phyloP scores from a whole-genome alignment of 2,113 vertebrate genomes.

The Brachionichthys hirsutus region DNA sequence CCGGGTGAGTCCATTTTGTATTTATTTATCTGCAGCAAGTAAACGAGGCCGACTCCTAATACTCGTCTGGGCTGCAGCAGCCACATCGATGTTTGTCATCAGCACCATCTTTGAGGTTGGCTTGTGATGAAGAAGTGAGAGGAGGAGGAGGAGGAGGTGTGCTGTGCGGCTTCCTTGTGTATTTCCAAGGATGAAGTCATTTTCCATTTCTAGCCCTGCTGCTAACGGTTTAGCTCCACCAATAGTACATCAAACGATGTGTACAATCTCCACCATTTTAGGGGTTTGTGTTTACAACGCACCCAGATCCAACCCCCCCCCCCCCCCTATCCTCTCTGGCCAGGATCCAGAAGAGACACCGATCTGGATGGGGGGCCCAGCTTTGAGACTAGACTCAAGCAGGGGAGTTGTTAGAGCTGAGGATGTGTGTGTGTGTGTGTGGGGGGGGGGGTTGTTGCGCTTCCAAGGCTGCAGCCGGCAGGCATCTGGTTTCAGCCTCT shows the following conservation, averaged over 20 bases:
- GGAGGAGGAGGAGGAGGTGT: constrained; percentile 55
- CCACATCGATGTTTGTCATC: constrained; percentile 12
- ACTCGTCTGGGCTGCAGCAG: constrained; percentile 6
- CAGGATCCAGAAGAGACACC: constrained; percentile 58
- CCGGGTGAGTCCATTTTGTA: constrained; percentile 77
- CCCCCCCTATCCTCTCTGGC: constrained; percentile 38
- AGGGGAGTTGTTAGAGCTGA: constrained; percentile 31
- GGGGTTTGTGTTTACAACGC: constrained; percentile 25
- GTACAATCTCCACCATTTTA: no score
- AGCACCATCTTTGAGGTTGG: constrained; percentile 21
- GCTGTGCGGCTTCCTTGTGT: constrained; percentile 59
- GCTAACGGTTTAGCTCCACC: constrained; percentile 65
- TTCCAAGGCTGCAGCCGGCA: constrained; percentile 44
- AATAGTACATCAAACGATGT: no score
- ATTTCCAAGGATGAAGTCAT: constrained; percentile 77
- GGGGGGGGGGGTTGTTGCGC: constrained; percentile 35
- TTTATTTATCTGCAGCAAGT: neutral
- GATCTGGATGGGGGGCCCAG: constrained; percentile 49
- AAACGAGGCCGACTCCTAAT: no score
- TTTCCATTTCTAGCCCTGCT: constrained; percentile 78
- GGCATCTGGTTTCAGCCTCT: constrained; percentile 55
- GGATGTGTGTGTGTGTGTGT: constrained; percentile 41
- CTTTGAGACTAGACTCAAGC: no score
- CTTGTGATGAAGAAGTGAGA: constrained; percentile 43
- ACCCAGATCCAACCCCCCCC: no score